These are phyloP conservation scores for Seira ritae DNA, from an alignment of 2,888 invertebrate species.

Conservation along the genomic window DNA sequence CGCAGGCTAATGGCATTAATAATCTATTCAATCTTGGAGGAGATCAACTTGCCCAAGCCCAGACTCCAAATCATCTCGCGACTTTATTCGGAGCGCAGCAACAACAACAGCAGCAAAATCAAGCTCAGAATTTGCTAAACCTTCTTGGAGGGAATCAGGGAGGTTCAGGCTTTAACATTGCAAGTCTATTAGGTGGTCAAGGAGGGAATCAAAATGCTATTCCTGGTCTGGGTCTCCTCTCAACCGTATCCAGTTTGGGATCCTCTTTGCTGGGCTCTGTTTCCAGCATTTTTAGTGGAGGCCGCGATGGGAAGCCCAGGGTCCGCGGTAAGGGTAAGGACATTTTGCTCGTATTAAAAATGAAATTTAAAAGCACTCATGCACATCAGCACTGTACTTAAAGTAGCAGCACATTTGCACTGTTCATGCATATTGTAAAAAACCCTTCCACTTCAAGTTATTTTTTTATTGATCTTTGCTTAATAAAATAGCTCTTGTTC, in stretches of 20 bases:
- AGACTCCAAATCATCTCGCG: constrained; percentile 52
- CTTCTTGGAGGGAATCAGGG: constrained; percentile 52
- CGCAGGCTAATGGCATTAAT: constrained; percentile 33
- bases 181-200: constrained; percentile 39
- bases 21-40: constrained; percentile 50
- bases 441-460: too few relatives aligned
- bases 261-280: constrained; percentile 62
- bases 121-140: constrained; percentile 34
- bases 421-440: too few relatives aligned
- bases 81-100: constrained; percentile 57
- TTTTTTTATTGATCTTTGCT: too few relatives aligned
- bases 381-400: too few relatives aligned
- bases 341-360: constrained; percentile 59
- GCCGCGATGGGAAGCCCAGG: constrained; percentile 69
- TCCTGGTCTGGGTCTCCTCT: constrained; percentile 63
- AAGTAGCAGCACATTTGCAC: too few relatives aligned
- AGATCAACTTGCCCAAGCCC: constrained; percentile 53
- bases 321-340: constrained; percentile 71
- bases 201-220: constrained; percentile 41
- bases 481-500: too few relatives aligned
- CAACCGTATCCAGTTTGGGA: constrained; percentile 67
- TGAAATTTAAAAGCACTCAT: too few relatives aligned
- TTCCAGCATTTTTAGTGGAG: constrained; percentile 66
- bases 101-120: constrained; percentile 36
- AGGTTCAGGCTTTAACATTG: constrained; percentile 42